Conservation (phyloP, 2,797 vertebrate genomes). For the Malacoraja senta region DNA sequence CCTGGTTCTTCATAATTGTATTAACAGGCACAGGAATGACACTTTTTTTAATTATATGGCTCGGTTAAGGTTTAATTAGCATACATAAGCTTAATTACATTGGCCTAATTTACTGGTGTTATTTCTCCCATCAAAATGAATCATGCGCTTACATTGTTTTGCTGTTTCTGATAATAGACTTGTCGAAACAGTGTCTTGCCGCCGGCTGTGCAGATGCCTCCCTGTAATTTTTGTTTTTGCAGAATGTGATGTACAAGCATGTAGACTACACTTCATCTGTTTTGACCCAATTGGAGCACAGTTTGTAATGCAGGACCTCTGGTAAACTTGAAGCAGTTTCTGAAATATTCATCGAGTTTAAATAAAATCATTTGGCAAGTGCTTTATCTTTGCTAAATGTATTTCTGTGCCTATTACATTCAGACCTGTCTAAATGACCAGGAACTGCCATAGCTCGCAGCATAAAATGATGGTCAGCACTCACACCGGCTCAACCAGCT, state of each 20-base stretch:
- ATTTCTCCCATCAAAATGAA: constrained; percentile 20
- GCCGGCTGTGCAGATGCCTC: background rate
- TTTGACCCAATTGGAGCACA: background rate
- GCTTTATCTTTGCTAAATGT: background rate
- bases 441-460: background rate
- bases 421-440: background rate
- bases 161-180: background rate
- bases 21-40: background rate
- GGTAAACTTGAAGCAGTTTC: background rate
- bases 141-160: background rate
- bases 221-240: too few relatives aligned
- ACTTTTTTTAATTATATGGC: constrained; percentile 31
- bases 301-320: background rate
- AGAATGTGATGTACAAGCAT: background rate
- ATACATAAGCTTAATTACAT: constrained; percentile 7
- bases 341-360: background rate
- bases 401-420: background rate
- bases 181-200: background rate
- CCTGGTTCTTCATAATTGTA: background rate
- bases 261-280: background rate
- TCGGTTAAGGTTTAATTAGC: constrained; percentile 10
- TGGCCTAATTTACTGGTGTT: background rate
- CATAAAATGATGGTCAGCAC: background rate
- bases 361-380: background rate
- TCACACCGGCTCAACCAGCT: background rate